Evolutionary conservation across 2,113 vertebrate genomes (phyloP).

Genomic region (Clupea harengus): DNA sequence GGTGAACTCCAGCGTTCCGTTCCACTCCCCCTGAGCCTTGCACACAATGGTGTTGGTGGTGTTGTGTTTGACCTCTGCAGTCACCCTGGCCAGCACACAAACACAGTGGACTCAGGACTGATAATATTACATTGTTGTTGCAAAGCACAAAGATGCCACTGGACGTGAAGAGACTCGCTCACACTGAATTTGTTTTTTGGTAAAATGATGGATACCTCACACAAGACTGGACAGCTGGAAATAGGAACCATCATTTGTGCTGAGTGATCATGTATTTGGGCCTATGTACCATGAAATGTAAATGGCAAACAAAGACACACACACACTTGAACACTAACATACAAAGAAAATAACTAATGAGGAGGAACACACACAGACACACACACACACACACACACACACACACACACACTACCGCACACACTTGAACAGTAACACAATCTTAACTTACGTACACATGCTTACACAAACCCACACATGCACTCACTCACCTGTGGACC

Average conservation of each 20-base stretch:
- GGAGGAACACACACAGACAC: neutral
- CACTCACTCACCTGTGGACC: conserved; percentile 81
- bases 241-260: no score
- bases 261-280: no score
- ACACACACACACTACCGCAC: conserved; percentile 9
- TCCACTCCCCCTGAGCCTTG: conserved; percentile 95
- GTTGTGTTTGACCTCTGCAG: conserved; percentile 91
- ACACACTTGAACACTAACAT: neutral
- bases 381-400: neutral
- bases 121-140: no score
- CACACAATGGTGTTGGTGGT: conserved; percentile 87
- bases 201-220: no score
- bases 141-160: no score
- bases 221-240: no score
- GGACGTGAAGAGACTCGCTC: no score
- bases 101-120: neutral
- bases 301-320: no score
- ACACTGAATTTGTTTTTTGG: no score
- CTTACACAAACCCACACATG: neutral
- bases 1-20: conserved; percentile 88
- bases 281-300: no score
- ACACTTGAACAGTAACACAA: no score
- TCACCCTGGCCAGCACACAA: conserved; percentile 75
- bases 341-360: neutral
- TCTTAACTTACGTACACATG: conserved; percentile 10